These are phyloP conservation scores for Bibio marci DNA, from an alignment of 2,888 invertebrate genomes.

Conservation along the genomic window DNA sequence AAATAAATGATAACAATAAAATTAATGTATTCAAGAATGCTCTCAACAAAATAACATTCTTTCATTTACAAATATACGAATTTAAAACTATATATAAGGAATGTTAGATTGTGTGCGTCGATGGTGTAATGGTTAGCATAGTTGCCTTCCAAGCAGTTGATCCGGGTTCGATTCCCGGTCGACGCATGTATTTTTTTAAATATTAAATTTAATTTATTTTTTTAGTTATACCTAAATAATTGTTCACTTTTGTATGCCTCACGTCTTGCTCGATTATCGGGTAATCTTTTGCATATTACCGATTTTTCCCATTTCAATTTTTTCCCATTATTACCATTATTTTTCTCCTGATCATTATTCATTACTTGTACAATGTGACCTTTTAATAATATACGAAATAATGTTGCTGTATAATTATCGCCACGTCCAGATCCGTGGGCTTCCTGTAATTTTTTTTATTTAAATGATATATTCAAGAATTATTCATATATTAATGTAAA, in stretches of 20 bases:
- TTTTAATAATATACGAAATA: constrained; percentile 44
- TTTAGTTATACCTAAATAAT: constrained; percentile 33
- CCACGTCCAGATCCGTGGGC: constrained; percentile 54
- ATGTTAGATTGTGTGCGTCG: constrained; percentile 18
- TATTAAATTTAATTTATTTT: no score
- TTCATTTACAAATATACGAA: no score
- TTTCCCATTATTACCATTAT: constrained; percentile 16
- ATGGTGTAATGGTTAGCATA: constrained; percentile 33
- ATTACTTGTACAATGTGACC: constrained; percentile 21
- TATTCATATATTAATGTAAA: neutral
- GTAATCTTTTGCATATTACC: constrained; percentile 53
- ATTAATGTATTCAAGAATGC: neutral
- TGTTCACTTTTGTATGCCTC: constrained; percentile 54
- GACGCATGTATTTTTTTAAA: constrained; percentile 6
- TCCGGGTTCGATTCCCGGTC: constrained; percentile 26
- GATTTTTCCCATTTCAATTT: constrained; percentile 43
- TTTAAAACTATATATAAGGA: neutral
- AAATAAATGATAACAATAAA: neutral
- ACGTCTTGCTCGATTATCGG: constrained; percentile 42
- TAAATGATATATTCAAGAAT: neutral
- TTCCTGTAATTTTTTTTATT: constrained; percentile 32
- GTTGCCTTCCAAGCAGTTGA: constrained; percentile 34
- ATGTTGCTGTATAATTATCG: constrained; percentile 57
- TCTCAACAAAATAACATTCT: neutral
- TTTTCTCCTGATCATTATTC: no score